Percentiles rank a stretch among this genome's conserved stretches.
Evolutionary conservation across 2,113 vertebrate species (phyloP).

Genomic region (Struthio camelus): DNA sequence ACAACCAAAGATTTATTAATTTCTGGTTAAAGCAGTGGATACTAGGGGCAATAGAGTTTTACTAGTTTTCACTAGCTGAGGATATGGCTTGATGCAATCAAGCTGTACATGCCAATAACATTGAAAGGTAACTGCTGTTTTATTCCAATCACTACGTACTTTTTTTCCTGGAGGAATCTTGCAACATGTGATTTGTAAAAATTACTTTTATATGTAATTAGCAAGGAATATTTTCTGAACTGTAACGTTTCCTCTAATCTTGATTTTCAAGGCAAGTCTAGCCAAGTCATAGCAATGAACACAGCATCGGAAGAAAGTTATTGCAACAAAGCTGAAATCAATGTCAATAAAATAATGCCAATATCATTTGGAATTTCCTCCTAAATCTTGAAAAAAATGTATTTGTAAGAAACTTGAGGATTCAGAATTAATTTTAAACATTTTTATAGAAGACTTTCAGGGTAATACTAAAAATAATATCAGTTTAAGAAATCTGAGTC

Average conservation of each 20-base stretch:
- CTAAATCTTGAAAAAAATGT: not conserved
- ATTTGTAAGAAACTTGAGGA: not conserved
- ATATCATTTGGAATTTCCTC: not conserved
- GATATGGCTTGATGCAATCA: not conserved
- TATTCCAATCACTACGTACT: not conserved
- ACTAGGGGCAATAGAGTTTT: not conserved
- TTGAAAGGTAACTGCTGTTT: slow-evolving; percentile 31
- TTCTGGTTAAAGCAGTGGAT: not conserved
- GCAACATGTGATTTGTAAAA: slow-evolving; percentile 18
- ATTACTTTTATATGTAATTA: slow-evolving; percentile 9
- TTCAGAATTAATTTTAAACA: not conserved
- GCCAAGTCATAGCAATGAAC: slow-evolving; percentile 24
- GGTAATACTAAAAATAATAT: not conserved
- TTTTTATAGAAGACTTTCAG: not conserved
- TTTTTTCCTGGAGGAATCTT: slow-evolving; percentile 24
- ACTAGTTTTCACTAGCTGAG: not conserved
- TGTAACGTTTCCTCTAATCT: slow-evolving; percentile 32
- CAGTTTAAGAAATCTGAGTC: slow-evolving; percentile 23
- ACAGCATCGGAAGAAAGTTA: not conserved
- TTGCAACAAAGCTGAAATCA: slow-evolving; percentile 7
- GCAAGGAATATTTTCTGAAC: slow-evolving; percentile 18
- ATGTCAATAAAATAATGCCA: slow-evolving; percentile 2
- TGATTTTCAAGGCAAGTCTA: slow-evolving; percentile 1
- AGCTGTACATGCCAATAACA: not conserved
- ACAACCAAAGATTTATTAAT: not conserved